Conservation (phyloP, 2,797 vertebrate genomes). For the Sparidentex hasta region DNA sequence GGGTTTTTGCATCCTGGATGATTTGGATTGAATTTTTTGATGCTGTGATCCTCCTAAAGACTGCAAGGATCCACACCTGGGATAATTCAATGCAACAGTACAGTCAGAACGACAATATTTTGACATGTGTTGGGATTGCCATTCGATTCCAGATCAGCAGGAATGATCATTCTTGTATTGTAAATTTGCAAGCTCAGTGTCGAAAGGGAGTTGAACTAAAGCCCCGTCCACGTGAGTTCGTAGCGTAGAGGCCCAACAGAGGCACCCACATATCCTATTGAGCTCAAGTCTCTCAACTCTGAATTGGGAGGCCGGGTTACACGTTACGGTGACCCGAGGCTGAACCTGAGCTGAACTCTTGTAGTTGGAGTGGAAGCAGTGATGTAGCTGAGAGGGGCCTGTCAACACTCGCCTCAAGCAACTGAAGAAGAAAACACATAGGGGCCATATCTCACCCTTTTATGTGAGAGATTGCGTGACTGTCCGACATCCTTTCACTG, state of each 20-base stretch:
- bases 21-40: background rate
- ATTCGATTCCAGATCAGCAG: no score
- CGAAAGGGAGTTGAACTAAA: slow-evolving; percentile 23
- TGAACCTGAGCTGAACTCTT: slow-evolving; percentile 72
- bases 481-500: slow-evolving; percentile 34
- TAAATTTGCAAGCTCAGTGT: no score
- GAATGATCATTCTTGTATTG: no score
- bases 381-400: slow-evolving; percentile 57
- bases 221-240: background rate
- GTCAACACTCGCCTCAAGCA: slow-evolving; percentile 69
- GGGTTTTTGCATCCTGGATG: slow-evolving; percentile 10
- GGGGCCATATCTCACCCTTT: slow-evolving; percentile 65
- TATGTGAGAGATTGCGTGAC: slow-evolving; percentile 48
- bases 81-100: slow-evolving; percentile 11
- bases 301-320: slow-evolving; percentile 41
- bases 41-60: background rate
- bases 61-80: background rate
- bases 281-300: slow-evolving; percentile 39
- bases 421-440: slow-evolving; percentile 49
- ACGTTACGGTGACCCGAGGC: slow-evolving; percentile 51
- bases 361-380: slow-evolving; percentile 38
- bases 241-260: slow-evolving; percentile 37
- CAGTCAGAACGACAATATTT: no score
- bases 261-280: slow-evolving; percentile 27
- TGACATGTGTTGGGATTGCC: background rate